Percentiles rank a stretch among this genome's conserved stretches.
These are phyloP conservation scores for Oplegnathus fasciatus DNA, from an alignment of 2,113 vertebrate genomes.

Conservation along the genomic window DNA sequence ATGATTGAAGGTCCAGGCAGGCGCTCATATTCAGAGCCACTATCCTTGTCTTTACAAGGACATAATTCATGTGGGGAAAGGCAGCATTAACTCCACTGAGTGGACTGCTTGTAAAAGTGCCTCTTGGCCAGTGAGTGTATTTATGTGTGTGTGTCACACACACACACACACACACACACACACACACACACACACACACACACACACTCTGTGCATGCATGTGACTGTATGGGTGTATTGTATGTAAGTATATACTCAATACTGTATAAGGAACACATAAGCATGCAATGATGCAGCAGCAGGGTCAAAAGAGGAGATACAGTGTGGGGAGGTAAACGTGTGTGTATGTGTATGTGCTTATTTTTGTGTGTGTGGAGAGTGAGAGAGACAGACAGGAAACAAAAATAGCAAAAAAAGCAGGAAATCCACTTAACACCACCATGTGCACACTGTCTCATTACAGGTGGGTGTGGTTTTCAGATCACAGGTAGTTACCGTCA, in stretches of 20 bases:
- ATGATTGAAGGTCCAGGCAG: constrained; percentile 59
- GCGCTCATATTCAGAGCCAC: constrained; percentile 41
- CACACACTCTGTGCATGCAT: neutral
- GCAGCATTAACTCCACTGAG: constrained; percentile 43
- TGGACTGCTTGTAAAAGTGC: constrained; percentile 45
- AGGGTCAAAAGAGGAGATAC: neutral
- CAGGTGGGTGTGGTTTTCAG: neutral
- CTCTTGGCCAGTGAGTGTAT: constrained; percentile 22
- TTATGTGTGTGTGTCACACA: constrained; percentile 3
- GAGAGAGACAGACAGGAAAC: neutral
- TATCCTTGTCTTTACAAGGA: constrained; percentile 54
- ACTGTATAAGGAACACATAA: neutral
- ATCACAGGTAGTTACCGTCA: neutral
- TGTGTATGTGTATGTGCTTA: neutral
- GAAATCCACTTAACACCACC: neutral
- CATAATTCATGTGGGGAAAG: constrained; percentile 43
- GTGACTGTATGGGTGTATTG: neutral
- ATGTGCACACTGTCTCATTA: neutral
- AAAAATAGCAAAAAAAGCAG: neutral
- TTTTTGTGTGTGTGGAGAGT: neutral
- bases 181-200: no score
- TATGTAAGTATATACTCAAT: neutral
- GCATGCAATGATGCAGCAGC: neutral
- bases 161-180: no score
- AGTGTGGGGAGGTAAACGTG: neutral